Evolutionary conservation across 2,888 invertebrate species (phyloP).

Genomic region (Sphaerophoria rueppellii): DNA sequence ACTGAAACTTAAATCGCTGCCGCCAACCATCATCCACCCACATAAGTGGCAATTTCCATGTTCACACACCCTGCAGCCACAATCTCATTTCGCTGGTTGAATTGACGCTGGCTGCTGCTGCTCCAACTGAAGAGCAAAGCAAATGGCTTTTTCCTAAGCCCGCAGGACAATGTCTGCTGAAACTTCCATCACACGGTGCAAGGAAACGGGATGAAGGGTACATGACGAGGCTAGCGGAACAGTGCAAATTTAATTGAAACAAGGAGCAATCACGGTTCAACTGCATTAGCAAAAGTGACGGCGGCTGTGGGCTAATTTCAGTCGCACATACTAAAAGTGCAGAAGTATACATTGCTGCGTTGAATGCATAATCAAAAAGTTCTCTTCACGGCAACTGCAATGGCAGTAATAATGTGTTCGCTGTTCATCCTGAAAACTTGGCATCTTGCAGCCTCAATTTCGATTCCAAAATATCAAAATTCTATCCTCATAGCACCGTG

Average conservation of each 20-base stretch:
- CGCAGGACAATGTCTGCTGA: conserved; percentile 13
- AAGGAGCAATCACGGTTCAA: conserved; percentile 74
- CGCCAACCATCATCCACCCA: conserved; percentile 67
- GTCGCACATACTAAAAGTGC: conserved; percentile 80
- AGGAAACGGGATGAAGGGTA: conserved; percentile 48
- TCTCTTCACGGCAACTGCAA: not conserved
- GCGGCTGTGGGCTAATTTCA: conserved; percentile 75
- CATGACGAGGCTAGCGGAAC: conserved; percentile 44
- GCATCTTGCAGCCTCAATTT: conserved; percentile 41
- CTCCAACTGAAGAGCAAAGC: conserved; percentile 34
- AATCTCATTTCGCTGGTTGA: conserved; percentile 77
- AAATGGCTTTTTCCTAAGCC: conserved; percentile 57
- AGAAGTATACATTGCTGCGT: conserved; percentile 82
- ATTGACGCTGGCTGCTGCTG: not conserved
- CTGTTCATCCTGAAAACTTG: conserved; percentile 60
- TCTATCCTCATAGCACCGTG: conserved; percentile 56
- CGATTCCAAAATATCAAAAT: conserved; percentile 45
- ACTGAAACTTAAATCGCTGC: conserved; percentile 64
- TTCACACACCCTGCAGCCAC: conserved; percentile 81
- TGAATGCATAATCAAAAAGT: conserved; percentile 79
- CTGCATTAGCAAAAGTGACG: conserved; percentile 73
- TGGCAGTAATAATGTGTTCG: conserved; percentile 2
- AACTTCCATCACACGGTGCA: conserved; percentile 1
- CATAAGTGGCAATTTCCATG: conserved; percentile 75
- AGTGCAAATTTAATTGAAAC: conserved; percentile 74